Evolutionary conservation across 2,113 vertebrate genomes (phyloP).

Genomic region (Podiceps cristatus): DNA sequence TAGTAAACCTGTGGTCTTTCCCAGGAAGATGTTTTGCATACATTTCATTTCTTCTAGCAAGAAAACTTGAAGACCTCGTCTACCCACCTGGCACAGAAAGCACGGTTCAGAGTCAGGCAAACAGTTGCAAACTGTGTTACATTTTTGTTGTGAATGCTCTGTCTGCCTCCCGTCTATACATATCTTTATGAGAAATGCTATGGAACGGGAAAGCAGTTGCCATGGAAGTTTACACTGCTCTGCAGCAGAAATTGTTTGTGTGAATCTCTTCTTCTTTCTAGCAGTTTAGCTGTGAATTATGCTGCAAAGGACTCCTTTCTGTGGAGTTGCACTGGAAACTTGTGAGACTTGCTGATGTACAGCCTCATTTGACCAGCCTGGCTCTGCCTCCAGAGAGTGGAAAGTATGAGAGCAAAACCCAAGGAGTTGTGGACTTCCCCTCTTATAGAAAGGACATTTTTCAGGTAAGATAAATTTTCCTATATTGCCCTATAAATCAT

Average conservation of each 20-base stretch:
- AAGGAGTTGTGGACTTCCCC: conserved; percentile 23
- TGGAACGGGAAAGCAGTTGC: neutral
- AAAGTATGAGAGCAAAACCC: conserved; percentile 42
- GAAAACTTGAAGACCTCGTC: neutral
- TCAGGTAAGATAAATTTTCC: conserved; percentile 73
- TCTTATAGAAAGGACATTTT: conserved; percentile 56
- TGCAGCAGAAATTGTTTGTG: neutral
- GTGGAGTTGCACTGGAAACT: neutral
- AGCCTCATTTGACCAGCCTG: conserved; percentile 24
- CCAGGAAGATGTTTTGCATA: neutral
- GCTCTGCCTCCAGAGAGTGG: conserved; percentile 1
- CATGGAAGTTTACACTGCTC: neutral
- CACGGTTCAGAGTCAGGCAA: neutral
- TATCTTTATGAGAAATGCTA: neutral
- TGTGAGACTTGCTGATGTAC: conserved; percentile 4
- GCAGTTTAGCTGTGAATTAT: neutral
- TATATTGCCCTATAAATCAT: conserved; percentile 67
- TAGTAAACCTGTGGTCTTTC: neutral
- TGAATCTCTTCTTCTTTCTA: neutral
- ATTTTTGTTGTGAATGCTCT: neutral
- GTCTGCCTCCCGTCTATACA: neutral
- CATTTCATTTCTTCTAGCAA: neutral
- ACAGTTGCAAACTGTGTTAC: neutral
- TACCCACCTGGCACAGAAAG: neutral
- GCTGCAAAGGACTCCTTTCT: neutral